Evolutionary conservation across 2,797 vertebrate genomes (phyloP), one percentile per base, ranked within the genome.

Genomic region (Notolepis coatsorum): DNA sequence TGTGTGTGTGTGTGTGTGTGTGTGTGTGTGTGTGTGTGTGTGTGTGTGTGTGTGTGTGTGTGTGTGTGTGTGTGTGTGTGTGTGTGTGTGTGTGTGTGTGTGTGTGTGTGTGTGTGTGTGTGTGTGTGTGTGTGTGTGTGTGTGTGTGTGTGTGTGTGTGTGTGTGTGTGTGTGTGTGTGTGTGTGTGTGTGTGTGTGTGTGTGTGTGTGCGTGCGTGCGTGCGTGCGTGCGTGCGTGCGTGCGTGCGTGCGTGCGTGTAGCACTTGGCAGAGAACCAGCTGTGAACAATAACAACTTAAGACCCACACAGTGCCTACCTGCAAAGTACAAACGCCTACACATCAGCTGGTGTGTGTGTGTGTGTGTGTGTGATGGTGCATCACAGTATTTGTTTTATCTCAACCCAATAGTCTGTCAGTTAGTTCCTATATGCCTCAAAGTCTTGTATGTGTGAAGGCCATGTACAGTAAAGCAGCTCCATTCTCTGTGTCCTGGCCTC

Each of bases 261-360:
- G 50, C 43, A 21, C 76, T 71, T 82, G 68, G 61, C 73, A 53
- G 57, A 63, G 55, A 59, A n/a, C n/a, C 31, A 7, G 62, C 23
- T 64, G 70, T 53, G 41, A 54, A 73, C 79, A 76, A 75, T 62
- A 58, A 25, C 13, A 63, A 56, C 37, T 20, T 61, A 77, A 59
- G 47, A 55, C 70, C 77, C 49, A 80, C 66, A 64, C 75, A 66
- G 68, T 80, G 68, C 84, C 87, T 82, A 84, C 88, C 87, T 85
- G 84, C 75, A 71, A 55, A 80, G 85, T 85, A 83, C 75, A 71
- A 55, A 80, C 79, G 28, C 88, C 87, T 86, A 88, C 88, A 54
- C 81, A 43, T 82, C 86, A 87, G 71, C 84, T 90, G 86, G 73
- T 37, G n/a, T 59, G 43, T n/a, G 33, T 15, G 38, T 24, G 42